A percentile compares a stretch with the other conserved stretches of the same genome.
Conservation (phyloP, 2,797 vertebrate genomes). For the Oceanodroma leucorhoa region DNA sequence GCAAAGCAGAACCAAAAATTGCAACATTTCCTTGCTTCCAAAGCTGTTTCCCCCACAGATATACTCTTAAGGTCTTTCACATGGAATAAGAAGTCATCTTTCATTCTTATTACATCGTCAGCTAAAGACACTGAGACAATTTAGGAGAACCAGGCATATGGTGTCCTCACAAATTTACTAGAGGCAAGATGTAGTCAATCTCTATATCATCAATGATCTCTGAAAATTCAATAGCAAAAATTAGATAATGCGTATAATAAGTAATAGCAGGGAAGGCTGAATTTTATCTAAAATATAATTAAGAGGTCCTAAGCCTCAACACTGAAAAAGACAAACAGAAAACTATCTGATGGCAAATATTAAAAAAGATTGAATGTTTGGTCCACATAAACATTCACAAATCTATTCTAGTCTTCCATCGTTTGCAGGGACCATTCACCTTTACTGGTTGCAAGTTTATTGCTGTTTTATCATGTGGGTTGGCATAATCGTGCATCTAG, state of each 20-base stretch:
- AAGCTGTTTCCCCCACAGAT: not conserved
- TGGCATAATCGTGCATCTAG: not conserved
- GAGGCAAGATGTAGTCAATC: not conserved
- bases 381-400: not conserved
- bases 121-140: not conserved
- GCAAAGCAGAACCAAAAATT: not conserved
- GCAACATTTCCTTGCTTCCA: not conserved
- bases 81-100: not conserved
- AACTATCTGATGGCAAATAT: not conserved
- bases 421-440: not conserved
- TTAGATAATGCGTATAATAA: not conserved
- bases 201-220: not conserved
- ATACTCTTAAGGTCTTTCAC: not conserved
- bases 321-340: not conserved
- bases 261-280: not conserved
- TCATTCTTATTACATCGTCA: not conserved
- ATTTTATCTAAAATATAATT: not conserved
- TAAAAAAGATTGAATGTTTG: not conserved
- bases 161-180: not conserved
- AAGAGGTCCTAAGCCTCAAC: not conserved
- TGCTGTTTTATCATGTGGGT: not conserved
- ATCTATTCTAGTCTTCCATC: not conserved
- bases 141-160: not conserved
- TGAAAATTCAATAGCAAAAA: not conserved
- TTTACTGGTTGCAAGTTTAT: not conserved